Conservation (phyloP, 1,140 invertebrate genomes). For the Drosophila ironensis region DNA sequence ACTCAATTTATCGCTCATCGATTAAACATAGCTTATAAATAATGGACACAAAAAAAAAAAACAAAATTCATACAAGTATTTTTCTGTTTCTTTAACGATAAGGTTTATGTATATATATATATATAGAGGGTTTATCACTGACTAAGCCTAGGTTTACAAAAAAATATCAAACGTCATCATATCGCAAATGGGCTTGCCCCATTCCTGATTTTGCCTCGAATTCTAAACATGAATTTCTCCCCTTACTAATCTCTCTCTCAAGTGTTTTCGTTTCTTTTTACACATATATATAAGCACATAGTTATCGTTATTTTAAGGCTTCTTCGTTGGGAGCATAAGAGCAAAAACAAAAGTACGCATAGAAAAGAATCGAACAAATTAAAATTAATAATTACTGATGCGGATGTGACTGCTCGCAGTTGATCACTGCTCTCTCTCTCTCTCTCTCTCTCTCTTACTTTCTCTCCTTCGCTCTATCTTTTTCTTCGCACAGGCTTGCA, state of each 20-base stretch:
- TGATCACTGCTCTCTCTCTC: slow-evolving; percentile 24
- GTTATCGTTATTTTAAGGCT: slow-evolving; percentile 48
- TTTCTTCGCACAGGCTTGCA: slow-evolving; percentile 38
- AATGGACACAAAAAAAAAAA: slow-evolving; percentile 48
- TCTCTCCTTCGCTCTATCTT: background rate
- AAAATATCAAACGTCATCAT: slow-evolving; percentile 74
- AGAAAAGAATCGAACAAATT: slow-evolving; percentile 53
- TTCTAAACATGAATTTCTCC: slow-evolving; percentile 13
- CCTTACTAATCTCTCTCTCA: slow-evolving; percentile 8
- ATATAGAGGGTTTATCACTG: slow-evolving; percentile 56
- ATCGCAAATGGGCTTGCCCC: slow-evolving; percentile 52
- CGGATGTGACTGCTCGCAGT: slow-evolving; percentile 73
- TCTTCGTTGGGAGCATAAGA: slow-evolving; percentile 24
- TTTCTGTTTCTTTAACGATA: background rate
- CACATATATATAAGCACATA: slow-evolving; percentile 9
- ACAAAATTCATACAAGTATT: slow-evolving; percentile 38
- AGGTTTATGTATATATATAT: slow-evolving; percentile 10
- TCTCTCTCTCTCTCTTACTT: background rate
- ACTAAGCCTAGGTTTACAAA: slow-evolving; percentile 59
- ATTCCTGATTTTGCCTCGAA: slow-evolving; percentile 16
- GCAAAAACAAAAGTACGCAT: slow-evolving; percentile 31
- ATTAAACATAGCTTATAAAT: slow-evolving; percentile 46
- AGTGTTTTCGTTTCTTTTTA: slow-evolving; percentile 20
- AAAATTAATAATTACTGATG: slow-evolving; percentile 80
- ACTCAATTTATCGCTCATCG: slow-evolving; percentile 34